Percentiles rank a stretch among this genome's conserved stretches.
phyloP scores from a whole-genome alignment of 2,113 vertebrate species.

The Melanerpes aurifrons region DNA sequence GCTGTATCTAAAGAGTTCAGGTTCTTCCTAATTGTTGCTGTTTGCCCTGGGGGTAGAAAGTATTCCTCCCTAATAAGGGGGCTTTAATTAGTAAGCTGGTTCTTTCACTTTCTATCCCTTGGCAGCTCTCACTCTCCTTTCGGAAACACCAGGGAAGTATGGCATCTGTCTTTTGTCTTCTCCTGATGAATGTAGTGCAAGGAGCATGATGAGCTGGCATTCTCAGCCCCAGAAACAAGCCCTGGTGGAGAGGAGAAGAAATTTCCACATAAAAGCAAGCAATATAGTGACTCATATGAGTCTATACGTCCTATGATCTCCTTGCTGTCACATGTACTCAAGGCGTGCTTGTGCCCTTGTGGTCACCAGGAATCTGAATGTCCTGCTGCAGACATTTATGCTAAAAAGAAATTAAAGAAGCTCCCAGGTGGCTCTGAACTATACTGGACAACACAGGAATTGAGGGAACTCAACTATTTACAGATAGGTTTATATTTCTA shows the following conservation, averaged over 20 bases:
- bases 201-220: background rate
- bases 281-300: background rate
- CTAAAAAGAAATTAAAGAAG: background rate
- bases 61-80: background rate
- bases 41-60: background rate
- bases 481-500: background rate
- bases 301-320: background rate
- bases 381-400: background rate
- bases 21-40: background rate
- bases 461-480: background rate
- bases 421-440: background rate
- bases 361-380: background rate
- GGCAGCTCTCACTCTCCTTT: background rate
- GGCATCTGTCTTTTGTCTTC: background rate
- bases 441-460: background rate
- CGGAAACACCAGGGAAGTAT: background rate
- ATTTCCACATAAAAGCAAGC: background rate
- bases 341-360: background rate
- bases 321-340: background rate
- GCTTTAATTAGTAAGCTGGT: background rate
- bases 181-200: background rate
- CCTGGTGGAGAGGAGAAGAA: background rate
- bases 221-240: background rate
- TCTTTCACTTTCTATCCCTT: background rate
- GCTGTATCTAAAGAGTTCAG: background rate